Evolutionary conservation across 2,113 vertebrate species (phyloP).

Genomic region (Cebus imitator): DNA sequence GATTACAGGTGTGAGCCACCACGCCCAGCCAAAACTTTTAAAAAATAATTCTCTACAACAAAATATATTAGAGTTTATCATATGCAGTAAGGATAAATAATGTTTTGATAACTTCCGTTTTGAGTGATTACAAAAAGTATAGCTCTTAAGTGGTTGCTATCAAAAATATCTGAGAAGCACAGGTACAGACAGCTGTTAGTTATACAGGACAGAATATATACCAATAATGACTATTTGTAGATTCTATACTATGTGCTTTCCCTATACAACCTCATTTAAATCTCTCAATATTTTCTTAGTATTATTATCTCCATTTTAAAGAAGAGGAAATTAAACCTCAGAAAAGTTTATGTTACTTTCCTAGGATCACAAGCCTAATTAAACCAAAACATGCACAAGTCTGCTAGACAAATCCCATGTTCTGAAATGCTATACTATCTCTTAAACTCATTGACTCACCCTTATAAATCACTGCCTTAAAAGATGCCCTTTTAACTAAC

Average conservation of each 20-base stretch:
- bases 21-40: too few relatives aligned
- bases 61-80: not conserved
- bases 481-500: not conserved
- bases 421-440: not conserved
- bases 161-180: not conserved
- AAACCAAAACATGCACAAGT: not conserved
- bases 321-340: not conserved
- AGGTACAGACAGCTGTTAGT: not conserved
- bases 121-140: not conserved
- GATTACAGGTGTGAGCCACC: too few relatives aligned
- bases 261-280: not conserved
- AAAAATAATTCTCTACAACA: not conserved
- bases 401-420: not conserved
- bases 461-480: constrained; percentile 16
- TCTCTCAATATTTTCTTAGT: not conserved
- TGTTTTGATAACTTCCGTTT: not conserved
- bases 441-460: not conserved
- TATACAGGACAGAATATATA: not conserved
- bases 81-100: not conserved
- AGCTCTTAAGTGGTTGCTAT: not conserved
- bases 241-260: not conserved
- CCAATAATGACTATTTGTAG: not conserved
- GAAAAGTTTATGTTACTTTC: not conserved
- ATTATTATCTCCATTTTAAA: not conserved
- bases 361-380: not conserved